Base-by-base conservation (phyloP, 2,888 invertebrate genomes). In the Cepaea hortensis region DNA sequence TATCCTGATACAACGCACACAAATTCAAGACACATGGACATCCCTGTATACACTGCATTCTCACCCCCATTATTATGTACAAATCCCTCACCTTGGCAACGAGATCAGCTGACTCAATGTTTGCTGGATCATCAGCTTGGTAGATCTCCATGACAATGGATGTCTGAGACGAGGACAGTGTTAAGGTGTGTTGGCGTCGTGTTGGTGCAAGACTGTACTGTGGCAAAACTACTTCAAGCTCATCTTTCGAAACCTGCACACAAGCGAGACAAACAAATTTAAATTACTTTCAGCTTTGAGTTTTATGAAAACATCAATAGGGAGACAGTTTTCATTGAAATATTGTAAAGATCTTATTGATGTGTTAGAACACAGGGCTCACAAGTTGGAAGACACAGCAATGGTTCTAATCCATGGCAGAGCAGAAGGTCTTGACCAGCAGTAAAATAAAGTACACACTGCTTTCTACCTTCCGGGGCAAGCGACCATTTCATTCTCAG, bases 181-280 rank as follows among this genome's bases (percentile, higher is more conserved):
- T 89, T 77, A 91, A 90, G 7, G 90, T 91, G 85, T 91, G 90
- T 70, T 91, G 91, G 86, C 91, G 90, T 50, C 93, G 89, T 50
- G 90, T 90, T 35, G 92, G 93, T 61, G 91, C 88, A 20, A 92
- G 90, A 77, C 91, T 89, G 46, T 89, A 90, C 65, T 88, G 88
- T 50, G 91, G 90, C 81, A 93, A 90, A 18, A 89, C 86, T 18
- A 91, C 90, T 48, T 90, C 89, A n/a, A 88, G 86, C 77, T 89
- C 86, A 48, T 88, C 87, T 23, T 72, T 75, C 3, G 62, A 80
- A 7, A 79, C 68, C 87, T 87, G 50, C 75, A 68, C 18, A 84
- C 6, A 13, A 61, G n/a, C n/a, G 68, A 20, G 18, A 1, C 6
- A 68, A 68, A 1, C 6, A 68, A 68, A 6, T 18, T 68, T 9